Evolutionary conservation across 2,113 vertebrate genomes (phyloP), one percentile per base, ranked within the genome.

Genomic region (Pipa parva): DNA sequence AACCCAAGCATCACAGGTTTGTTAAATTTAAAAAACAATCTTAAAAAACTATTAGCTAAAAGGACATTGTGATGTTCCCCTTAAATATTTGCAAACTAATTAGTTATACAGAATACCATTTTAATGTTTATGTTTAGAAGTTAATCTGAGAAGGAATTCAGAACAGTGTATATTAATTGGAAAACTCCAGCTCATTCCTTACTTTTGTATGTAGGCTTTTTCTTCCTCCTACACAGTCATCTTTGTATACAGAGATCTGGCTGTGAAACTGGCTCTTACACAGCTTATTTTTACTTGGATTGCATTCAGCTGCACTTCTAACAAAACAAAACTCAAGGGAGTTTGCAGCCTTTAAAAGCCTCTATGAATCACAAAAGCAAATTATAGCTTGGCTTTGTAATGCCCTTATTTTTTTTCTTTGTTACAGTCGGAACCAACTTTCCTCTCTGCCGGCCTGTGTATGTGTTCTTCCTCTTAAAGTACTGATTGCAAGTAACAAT

Each of bases 401-500:
- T 42, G 28, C 52, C 20, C 31, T 45, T 56, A 70, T 17, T 76
- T 76, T 55, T 75, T 78, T 81, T 76, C 77, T 83, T 63, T 77
- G 24, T 82, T 80, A 48, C 84, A 98, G 95, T 85, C 92, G 94
- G 59, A 98, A 98, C 88, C 95, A 98, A 77, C 89, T 98, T 80
- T 87, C 92, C 2, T 79, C 83, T 50, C 83, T 98, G 83, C 95
- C 95, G 4, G 84, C 90, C 72, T 95, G 92, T 82, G 87, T 98
- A 76, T 97, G 93, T 77, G 88, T 89, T 81, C 89, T 98, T 80
- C 95, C 95, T 77, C 90, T 98, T 76, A 87, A 91, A 80, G 94
- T 98, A 77, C 90, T 98, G 82, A 97, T 96, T 52, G 92, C 93
- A 80, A 95, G 93, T 84, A 97, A 98, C 92, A 98, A 98, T 90